Percentiles rank a stretch among this genome's conserved stretches.
phyloP scores from a whole-genome alignment of 2,888 invertebrate species.

The Cryptops parisi region DNA sequence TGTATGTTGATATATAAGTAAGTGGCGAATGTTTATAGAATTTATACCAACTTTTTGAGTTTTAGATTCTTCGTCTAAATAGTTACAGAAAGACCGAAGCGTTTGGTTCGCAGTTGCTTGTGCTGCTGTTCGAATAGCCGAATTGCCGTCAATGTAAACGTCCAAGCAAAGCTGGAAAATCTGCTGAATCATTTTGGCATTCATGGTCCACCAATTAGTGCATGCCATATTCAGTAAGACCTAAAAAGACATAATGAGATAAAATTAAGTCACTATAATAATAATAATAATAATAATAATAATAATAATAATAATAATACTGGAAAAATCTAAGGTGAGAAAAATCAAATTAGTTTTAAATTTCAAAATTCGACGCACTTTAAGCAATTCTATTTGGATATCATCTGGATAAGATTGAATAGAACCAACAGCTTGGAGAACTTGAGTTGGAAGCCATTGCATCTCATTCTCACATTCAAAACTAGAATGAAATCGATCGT shows the following conservation, averaged over 20 bases:
- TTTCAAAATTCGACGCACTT: constrained; percentile 37
- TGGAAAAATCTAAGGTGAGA: not conserved
- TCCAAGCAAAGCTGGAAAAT: constrained; percentile 71
- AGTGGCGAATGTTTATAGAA: not conserved
- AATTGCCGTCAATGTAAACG: constrained; percentile 60
- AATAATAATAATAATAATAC: not conserved
- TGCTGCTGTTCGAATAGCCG: constrained; percentile 70
- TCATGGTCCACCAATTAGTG: constrained; percentile 74
- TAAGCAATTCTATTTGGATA: constrained; percentile 54
- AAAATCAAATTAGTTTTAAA: not conserved
- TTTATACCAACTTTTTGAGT: constrained; percentile 30
- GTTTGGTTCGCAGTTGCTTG: constrained; percentile 82
- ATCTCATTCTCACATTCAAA: constrained; percentile 67
- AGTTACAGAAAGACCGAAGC: constrained; percentile 59
- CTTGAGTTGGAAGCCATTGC: constrained; percentile 80
- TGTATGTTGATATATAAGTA: too few relatives aligned
- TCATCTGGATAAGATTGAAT: constrained; percentile 69
- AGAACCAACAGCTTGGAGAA: constrained; percentile 67
- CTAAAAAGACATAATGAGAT: constrained; percentile 28
- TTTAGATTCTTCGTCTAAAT: constrained; percentile 50
- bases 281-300: not conserved
- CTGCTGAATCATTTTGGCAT: constrained; percentile 74
- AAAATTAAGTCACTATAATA: not conserved
- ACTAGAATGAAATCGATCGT: constrained; percentile 76
- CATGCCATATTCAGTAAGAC: constrained; percentile 76